Conservation (phyloP, 2,888 invertebrate species). For the Sesamia inferens region DNA sequence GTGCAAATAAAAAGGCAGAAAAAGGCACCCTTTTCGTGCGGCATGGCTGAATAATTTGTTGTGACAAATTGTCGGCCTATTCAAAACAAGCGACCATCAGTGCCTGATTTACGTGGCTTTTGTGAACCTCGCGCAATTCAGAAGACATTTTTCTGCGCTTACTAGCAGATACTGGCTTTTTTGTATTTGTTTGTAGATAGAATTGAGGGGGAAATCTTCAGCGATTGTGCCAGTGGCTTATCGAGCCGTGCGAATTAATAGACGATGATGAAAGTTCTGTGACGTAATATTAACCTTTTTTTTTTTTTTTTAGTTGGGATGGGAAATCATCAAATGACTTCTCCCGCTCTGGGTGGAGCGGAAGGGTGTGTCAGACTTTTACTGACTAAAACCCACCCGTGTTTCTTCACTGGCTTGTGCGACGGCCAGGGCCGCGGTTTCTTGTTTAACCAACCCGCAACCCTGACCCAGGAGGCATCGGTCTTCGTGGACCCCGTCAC, state of each 20-base stretch:
- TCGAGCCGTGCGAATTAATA: constrained; percentile 4
- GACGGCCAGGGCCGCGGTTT: too few species aligned
- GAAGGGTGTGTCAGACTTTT: too few species aligned
- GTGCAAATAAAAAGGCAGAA: constrained; percentile 59
- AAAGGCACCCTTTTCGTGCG: constrained; percentile 78
- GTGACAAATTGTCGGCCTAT: constrained; percentile 82
- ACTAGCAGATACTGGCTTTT: constrained; percentile 56
- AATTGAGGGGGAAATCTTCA: constrained; percentile 14
- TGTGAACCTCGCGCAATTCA: constrained; percentile 62
- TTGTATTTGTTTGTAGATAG: constrained; percentile 41
- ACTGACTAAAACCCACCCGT: too few species aligned
- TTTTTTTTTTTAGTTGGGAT: too few species aligned
- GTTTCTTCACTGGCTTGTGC: too few species aligned
- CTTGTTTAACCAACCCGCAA: too few species aligned
- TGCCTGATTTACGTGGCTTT: constrained; percentile 73
- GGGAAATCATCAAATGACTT: too few species aligned
- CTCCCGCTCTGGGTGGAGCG: too few species aligned
- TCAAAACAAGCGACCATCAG: constrained; percentile 77
- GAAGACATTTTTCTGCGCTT: constrained; percentile 65
- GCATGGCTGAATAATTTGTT: constrained; percentile 82
- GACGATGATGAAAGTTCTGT: not conserved
- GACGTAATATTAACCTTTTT: not conserved
- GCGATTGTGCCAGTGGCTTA: constrained; percentile 13
- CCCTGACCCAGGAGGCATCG: too few species aligned
- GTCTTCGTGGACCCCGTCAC: too few species aligned